phyloP scores from a whole-genome alignment of 2,113 vertebrate genomes.

The Actinemys pallida region DNA sequence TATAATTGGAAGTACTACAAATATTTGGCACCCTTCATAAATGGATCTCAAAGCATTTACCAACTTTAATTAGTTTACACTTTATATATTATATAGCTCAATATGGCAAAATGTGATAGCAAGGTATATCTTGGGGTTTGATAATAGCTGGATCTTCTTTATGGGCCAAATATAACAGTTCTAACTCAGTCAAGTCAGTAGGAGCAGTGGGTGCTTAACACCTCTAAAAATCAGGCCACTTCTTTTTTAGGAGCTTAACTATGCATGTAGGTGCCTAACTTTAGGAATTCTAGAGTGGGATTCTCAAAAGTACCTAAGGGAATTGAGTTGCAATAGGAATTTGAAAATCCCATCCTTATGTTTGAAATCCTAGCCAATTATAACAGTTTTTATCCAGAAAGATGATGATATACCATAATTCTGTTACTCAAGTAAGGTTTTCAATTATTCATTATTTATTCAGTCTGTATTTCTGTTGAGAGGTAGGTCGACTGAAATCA shows the following conservation, averaged over 20 bases:
- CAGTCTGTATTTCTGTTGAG: neutral
- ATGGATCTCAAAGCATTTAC: neutral
- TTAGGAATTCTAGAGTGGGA: neutral
- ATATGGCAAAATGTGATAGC: neutral
- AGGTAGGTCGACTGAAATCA: neutral
- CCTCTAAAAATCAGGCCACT: neutral
- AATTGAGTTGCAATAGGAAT: neutral
- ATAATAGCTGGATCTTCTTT: neutral
- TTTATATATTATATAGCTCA: neutral
- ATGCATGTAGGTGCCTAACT: neutral
- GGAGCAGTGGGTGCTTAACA: neutral
- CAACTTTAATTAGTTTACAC: neutral
- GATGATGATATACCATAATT: neutral
- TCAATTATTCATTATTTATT: neutral
- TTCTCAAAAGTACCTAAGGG: neutral
- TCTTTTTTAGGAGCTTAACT: neutral
- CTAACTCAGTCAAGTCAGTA: neutral
- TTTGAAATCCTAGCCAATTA: slow-evolving; percentile 12
- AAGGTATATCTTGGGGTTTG: neutral
- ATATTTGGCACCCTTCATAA: neutral
- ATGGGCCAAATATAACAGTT: neutral
- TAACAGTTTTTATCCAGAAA: slow-evolving; percentile 1
- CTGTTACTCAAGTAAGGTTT: slow-evolving; percentile 28
- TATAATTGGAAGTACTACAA: neutral
- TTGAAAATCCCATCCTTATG: neutral